phyloP scores from a whole-genome alignment of 1,140 invertebrate genomes.

The Lordiphosa stackelbergi region DNA sequence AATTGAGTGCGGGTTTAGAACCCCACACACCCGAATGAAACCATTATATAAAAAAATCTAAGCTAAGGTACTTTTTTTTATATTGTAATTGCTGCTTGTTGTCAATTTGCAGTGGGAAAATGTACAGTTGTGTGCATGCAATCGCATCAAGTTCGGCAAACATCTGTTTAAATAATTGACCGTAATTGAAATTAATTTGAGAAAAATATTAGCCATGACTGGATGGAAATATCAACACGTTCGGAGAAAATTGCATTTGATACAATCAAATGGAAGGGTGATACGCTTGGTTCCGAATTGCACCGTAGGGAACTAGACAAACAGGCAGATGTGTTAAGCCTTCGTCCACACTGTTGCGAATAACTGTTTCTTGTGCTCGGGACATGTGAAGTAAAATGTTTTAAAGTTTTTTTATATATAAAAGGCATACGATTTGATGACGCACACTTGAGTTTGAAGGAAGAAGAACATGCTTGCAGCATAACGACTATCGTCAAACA shows the following conservation, averaged over 20 bases:
- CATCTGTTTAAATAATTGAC: conserved; percentile 17
- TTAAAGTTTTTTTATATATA: no score
- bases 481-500: no score
- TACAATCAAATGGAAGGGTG: background rate
- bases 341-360: no score
- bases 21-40: conserved; percentile 3
- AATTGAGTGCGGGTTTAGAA: conserved; percentile 35
- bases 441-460: no score
- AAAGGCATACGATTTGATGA: no score
- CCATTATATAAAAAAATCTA: conserved; percentile 17
- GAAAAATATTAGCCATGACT: background rate
- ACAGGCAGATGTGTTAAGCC: no score
- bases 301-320: no score
- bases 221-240: background rate
- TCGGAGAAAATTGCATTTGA: background rate
- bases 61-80: conserved; percentile 8
- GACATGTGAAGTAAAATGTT: no score
- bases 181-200: conserved; percentile 12
- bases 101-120: conserved; percentile 4
- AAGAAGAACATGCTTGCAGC: no score
- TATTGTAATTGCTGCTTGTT: conserved; percentile 4
- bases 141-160: conserved; percentile 3
- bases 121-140: conserved; percentile 3
- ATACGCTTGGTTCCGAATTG: no score
- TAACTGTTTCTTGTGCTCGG: no score